Conservation (phyloP, 2,113 vertebrate species). For the Petromus typicus region DNA sequence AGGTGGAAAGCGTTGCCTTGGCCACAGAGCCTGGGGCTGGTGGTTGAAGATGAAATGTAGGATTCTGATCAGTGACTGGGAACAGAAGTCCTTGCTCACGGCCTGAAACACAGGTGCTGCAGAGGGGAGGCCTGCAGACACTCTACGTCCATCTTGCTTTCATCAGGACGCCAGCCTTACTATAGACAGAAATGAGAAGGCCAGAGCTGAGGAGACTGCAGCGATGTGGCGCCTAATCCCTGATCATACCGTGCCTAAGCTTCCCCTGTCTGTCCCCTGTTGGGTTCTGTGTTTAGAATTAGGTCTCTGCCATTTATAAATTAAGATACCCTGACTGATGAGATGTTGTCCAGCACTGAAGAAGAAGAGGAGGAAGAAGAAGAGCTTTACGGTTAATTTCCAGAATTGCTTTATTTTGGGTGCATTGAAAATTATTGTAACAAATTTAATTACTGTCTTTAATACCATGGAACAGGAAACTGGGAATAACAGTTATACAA, state of each 20-base stretch:
- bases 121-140: neutral
- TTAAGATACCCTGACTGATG: neutral
- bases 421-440: conserved; percentile 52
- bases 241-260: neutral
- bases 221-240: neutral
- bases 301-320: conserved; percentile 14
- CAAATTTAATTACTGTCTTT: conserved; percentile 49
- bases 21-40: neutral
- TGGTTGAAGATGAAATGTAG: neutral
- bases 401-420: conserved; percentile 50
- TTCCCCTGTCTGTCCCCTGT: neutral
- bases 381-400: conserved; percentile 48
- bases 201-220: neutral
- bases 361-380: conserved; percentile 35
- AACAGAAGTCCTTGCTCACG: neutral
- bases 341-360: conserved; percentile 27
- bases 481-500: conserved; percentile 37
- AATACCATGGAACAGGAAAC: conserved; percentile 42
- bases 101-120: neutral
- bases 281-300: neutral
- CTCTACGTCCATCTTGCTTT: neutral
- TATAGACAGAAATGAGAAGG: neutral
- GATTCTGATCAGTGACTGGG: neutral
- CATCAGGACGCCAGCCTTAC: neutral
- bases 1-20: neutral